Evolutionary conservation across 2,888 invertebrate genomes (phyloP).

Genomic region (Cartodere bifasciata): DNA sequence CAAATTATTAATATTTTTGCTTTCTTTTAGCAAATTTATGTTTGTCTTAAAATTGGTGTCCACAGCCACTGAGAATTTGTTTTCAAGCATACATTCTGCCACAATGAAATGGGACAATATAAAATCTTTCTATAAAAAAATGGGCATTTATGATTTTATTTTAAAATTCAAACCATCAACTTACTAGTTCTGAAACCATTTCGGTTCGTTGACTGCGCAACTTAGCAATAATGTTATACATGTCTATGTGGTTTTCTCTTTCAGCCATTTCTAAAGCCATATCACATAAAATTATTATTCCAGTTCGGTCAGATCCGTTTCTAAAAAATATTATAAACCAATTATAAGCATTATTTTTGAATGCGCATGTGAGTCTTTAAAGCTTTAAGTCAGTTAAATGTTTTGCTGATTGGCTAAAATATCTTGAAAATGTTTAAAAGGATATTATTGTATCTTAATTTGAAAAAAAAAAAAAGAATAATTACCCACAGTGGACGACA

Average conservation of each 20-base stretch:
- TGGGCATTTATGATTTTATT: too few relatives aligned
- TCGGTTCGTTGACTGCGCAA: constrained; percentile 30
- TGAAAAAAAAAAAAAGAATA: background rate
- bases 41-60: too few relatives aligned
- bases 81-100: too few relatives aligned
- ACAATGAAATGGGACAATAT: too few relatives aligned
- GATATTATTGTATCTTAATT: background rate
- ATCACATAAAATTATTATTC: constrained; percentile 47
- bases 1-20: too few relatives aligned
- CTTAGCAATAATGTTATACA: constrained; percentile 24
- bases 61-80: too few relatives aligned
- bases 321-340: constrained; percentile 23
- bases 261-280: constrained; percentile 38
- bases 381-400: too few relatives aligned
- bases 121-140: too few relatives aligned
- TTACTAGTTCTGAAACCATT: too few relatives aligned
- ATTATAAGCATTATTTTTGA: background rate
- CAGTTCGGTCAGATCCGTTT: constrained; percentile 49
- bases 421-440: background rate
- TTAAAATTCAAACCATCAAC: too few relatives aligned
- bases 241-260: constrained; percentile 29
- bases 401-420: too few relatives aligned
- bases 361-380: background rate
- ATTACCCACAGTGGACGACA: constrained; percentile 34
- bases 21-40: too few relatives aligned